Base-by-base conservation (phyloP, 1,140 invertebrate species). In the Calliopsis andreniformis region DNA sequence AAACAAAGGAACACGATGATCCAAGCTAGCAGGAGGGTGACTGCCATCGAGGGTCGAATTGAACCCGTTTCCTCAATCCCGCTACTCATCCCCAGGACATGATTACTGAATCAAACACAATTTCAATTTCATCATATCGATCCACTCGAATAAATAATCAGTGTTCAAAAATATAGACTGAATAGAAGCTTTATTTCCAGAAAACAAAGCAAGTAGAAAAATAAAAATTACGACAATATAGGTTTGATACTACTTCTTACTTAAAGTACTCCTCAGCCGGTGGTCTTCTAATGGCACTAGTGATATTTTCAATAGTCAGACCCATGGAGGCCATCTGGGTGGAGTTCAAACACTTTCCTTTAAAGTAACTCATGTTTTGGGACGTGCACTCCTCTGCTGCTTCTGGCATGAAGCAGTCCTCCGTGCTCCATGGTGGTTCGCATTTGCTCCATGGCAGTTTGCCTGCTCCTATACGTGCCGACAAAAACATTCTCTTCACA, bases 201-300 rank as follows among this genome's bases (percentile, higher is more conserved):
- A 20, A n/a, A 47, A n/a, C 4, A 18, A 47, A n/a, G 18, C n/a
- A 20, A 20, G 4, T 20, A n/a, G 4, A n/a, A 18, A 47, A 18
- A 7, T 3, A n/a, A 47, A 20, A n/a, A 18, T n/a, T n/a, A 7
- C 12, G 8, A 3, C 12, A 43, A 10, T 43, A 3, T 2, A 2
- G 3, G 7, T 23, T 12, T 18, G 47, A 49, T 49, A 18, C 25
- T 2, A 3, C 4, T 61, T 69, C 32, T 94, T 92, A 97, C 96
- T 94, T 95, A 89, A 97, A 97, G 89, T 96, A 97, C 90, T 97
- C 96, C 88, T 97, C 96, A 58, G 96, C 96, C 0, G 96, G 96
- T 53, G 96, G 95, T 79, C 93, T 92, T 80, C 93, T 92, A 32
- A 94, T 89, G 20, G 94, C 94, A 67, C 92, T 92, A 14, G 90